Percentiles rank a stretch among this genome's conserved stretches.
Conservation (phyloP, 2,888 invertebrate species). For the Epicampocera succincta region DNA sequence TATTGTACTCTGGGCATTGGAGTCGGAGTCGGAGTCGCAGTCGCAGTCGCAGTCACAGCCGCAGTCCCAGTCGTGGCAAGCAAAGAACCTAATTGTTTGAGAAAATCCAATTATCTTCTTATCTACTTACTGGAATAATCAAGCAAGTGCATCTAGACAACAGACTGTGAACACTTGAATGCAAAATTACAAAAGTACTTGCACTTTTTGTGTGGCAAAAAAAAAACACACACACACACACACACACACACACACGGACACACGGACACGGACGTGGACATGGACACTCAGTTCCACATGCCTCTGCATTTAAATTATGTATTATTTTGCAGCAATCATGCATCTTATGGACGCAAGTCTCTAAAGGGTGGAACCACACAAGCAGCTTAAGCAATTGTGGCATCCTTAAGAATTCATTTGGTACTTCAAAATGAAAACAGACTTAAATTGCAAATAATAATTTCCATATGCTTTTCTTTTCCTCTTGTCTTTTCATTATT, state of each 20-base stretch:
- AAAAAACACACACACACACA: background rate
- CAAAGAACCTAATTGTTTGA: constrained; percentile 60
- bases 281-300: too few relatives aligned
- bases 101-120: constrained; percentile 68
- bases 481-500: background rate
- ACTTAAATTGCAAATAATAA: constrained; percentile 45
- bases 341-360: background rate
- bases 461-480: constrained; percentile 41
- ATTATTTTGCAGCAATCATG: constrained; percentile 7
- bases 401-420: constrained; percentile 39
- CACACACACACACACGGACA: background rate
- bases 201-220: constrained; percentile 34
- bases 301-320: constrained; percentile 26
- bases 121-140: constrained; percentile 53
- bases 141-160: constrained; percentile 41
- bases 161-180: constrained; percentile 10
- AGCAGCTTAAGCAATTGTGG: constrained; percentile 45
- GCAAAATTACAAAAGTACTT: constrained; percentile 24
- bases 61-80: background rate
- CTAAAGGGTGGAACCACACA: constrained; percentile 49
- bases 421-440: background rate
- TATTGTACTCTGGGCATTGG: constrained; percentile 4
- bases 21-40: too few relatives aligned
- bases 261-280: background rate
- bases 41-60: background rate